Evolutionary conservation across 2,888 invertebrate species (phyloP), one percentile per base, ranked within the genome.

Genomic region (Drosophila koepferae): DNA sequence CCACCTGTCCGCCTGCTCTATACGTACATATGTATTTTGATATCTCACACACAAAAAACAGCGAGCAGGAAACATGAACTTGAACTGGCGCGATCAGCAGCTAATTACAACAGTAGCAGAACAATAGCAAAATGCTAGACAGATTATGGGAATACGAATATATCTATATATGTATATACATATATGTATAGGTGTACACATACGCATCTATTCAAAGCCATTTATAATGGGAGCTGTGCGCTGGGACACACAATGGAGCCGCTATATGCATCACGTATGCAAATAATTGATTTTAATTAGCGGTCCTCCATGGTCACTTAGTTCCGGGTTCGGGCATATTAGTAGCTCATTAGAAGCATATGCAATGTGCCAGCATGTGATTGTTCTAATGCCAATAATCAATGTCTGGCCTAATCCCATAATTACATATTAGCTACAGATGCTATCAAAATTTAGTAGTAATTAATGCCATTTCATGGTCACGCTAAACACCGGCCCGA

Each of bases 51-150:
- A 46, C 53, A 20, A 28, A 51, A 58, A 14, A n/a, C 31, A 28
- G 20, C 65, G 66, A 76, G 43, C 77, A 76, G 76, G 77, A 77
- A 77, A 77, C 68, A 68, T 77, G 63, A 63, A 69, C 68, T 76
- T 77, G 76, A 76, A 76, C 76, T 73, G 75, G 16, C 61, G 69
- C 72, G 72, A 67, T 23, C 64, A 56, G 59, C 56, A 66, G 60
- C 61, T 73, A 77, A 77, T 77, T 77, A 77, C 77, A 77, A 63
- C 63, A n/a, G 40, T 54, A 16, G 48, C 44, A 58, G 53, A 74
- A 83, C 81, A 84, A 82, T 82, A 67, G 76, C 64, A 72, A 64
- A 64, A 53, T 48, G 34, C 46, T 68, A 72, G 20, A 40, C 81
- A 66, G 54, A 69, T 61, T 64, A 68, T 82, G 78, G 78, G 78